Base-by-base conservation (phyloP, 1,140 invertebrate genomes). In the Ceratitis capitata region DNA sequence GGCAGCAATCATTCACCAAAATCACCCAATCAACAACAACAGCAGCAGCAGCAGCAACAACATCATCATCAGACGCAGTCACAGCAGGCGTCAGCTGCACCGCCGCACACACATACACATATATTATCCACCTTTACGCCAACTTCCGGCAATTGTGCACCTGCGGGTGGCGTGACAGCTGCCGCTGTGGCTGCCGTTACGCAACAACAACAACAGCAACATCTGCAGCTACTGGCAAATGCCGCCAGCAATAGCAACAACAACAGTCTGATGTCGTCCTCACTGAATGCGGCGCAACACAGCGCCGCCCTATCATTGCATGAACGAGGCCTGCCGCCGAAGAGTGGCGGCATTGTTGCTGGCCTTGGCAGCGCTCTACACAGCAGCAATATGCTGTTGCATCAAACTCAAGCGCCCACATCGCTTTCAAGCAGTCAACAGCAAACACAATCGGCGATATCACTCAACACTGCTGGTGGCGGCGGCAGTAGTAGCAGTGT, bases 11-110 rank as follows among this genome's bases (percentile, higher is more conserved):
- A 92, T 88, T 91, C 91, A 83, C 91, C 91, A 86, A 92, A 91
- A 89, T 92, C 91, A 64, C 91, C 91, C 87, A 91, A 89, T 88
- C 91, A 91, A 85, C 88, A 89, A 64, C 89, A 89, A 49, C 89
- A 88, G 39, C 89, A 88, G 32, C 88, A 89, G 47, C 88, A 87
- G 56, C 84, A 86, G 83, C 42, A n/a, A 9, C 29, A 49, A 32
- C 87, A 87, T 53, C 88, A 88, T 35, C 88, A 87, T 35, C 89
- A 88, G 53, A 85, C 87, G 49, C 88, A 88, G 56, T 84, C 86
- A 85, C 83, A 84, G 49, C 85, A 86, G 49, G 7, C 39, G 7
- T 45, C 69, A 35, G 23, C 42, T 7, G 2, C 39, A 45, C 35
- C n/a, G 10, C 87, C 56, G 69, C 85, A 86, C 51, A 45, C 85